Percentiles rank a stretch among this genome's conserved stretches.
Conservation (phyloP, 1,140 invertebrate species). For the Himalopsyche phryganea region DNA sequence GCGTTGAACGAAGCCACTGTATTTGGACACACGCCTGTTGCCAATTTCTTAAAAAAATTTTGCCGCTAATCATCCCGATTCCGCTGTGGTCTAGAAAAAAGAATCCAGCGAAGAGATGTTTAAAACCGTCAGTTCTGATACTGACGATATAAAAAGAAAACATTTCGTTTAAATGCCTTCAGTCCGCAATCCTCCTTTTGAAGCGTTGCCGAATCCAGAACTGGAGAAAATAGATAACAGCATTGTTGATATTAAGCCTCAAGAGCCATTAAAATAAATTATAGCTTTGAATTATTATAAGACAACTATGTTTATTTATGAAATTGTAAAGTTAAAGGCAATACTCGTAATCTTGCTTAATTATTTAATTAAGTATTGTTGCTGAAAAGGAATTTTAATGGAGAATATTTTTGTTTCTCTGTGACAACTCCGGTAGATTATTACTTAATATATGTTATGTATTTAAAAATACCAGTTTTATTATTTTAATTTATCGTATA, state of each 20-base stretch:
- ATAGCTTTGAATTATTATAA: too few species aligned
- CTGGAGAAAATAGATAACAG: constrained; percentile 20
- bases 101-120: constrained; percentile 46
- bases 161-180: constrained; percentile 18
- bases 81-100: constrained; percentile 32
- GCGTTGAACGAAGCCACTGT: constrained; percentile 83
- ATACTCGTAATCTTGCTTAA: background rate
- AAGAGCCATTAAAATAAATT: background rate
- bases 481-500: too few species aligned
- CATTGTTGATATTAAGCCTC: constrained; percentile 21
- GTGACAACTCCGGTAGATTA: too few species aligned
- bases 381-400: too few species aligned
- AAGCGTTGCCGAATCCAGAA: background rate
- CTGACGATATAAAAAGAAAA: constrained; percentile 14
- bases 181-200: constrained; percentile 11
- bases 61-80: constrained; percentile 47
- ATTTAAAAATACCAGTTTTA: too few species aligned
- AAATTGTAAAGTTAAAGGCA: background rate
- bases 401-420: too few species aligned
- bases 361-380: too few species aligned
- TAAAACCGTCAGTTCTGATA: constrained; percentile 39
- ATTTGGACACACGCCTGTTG: constrained; percentile 75
- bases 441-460: too few species aligned
- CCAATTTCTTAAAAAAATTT: constrained; percentile 70
- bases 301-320: background rate